Conservation (phyloP, 2,888 invertebrate genomes). For the Drosophila atripex region DNA sequence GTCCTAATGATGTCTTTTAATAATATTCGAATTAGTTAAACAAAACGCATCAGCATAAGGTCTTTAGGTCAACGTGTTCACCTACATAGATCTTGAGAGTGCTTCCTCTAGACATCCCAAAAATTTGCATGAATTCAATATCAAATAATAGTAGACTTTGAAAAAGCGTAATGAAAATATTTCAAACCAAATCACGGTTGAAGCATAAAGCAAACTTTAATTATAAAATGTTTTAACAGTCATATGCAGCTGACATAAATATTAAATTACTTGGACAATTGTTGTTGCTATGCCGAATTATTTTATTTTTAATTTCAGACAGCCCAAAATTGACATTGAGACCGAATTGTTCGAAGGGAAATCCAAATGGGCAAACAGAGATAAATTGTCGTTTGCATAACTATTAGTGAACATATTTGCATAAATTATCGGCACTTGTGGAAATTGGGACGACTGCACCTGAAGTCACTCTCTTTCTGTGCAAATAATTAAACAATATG, state of each 20-base stretch:
- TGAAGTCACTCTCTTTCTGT: constrained; percentile 64
- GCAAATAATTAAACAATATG: constrained; percentile 67
- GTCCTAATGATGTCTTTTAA: not conserved
- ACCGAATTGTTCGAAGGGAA: constrained; percentile 20
- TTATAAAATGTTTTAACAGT: constrained; percentile 59
- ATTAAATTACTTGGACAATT: constrained; percentile 50
- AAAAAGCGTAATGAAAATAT: constrained; percentile 32
- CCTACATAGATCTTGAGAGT: constrained; percentile 28
- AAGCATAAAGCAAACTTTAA: constrained; percentile 72
- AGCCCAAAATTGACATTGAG: constrained; percentile 41
- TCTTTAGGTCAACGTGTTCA: constrained; percentile 31
- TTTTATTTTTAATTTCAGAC: constrained; percentile 31
- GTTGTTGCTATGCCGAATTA: constrained; percentile 23
- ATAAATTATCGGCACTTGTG: constrained; percentile 60
- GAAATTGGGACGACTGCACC: constrained; percentile 62
- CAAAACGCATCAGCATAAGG: not conserved
- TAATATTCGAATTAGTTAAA: too few relatives aligned
- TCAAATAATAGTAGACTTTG: constrained; percentile 26
- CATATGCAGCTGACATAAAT: constrained; percentile 67
- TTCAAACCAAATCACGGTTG: constrained; percentile 60
- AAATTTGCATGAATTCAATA: constrained; percentile 59
- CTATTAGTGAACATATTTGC: constrained; percentile 64
- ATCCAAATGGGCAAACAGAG: constrained; percentile 29
- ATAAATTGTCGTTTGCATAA: constrained; percentile 33
- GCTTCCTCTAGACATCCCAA: constrained; percentile 28